Base-by-base conservation (phyloP, 2,888 invertebrate species). In the Athalia circularis region DNA sequence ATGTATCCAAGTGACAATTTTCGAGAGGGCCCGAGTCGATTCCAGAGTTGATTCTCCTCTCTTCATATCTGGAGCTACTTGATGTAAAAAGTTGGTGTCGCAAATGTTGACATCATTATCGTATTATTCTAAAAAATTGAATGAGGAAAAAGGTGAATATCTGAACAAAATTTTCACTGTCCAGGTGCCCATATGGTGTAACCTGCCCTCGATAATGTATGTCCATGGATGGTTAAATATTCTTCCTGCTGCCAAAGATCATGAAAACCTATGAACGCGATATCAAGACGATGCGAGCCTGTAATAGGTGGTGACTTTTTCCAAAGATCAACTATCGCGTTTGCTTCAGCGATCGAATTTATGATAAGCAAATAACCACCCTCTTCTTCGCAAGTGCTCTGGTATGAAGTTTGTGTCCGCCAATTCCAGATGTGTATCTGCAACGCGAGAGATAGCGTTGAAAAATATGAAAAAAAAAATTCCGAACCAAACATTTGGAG, bases 331-430 rank as follows among this genome's bases (percentile, higher is more conserved):
- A 3, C 13, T 9, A 59, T 5, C 6, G 43, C 45, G 5, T 13
- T 13, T 4, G 74, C 6, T 13, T 57, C 74, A 11, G 61, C 59
- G 47, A 29, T 6, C 0, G 74, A 74, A 43, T 57, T 74, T 4
- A 74, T 74, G 47, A 74, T 74, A 9, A 59, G 59, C 59, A 74
- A 59, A 11, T 57, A 47, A 9, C 15, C 74, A 29, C 61, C 45
- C 43, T 74, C 74, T 5, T 74, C 47, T 47, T 59, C 59, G 47
- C 74, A 74, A 5, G n/a, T n/a, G 61, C 43, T 6, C 13, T 11
- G 3, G 61, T 74, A 47, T 74, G 74, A 11, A 74, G 4, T 3
- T 68, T 68, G 52, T 68, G 68, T 9, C 52, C 52, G 9, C 54
- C 68, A 3, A 68, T 68, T 0, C 68, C 54, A 15, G 68, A 5